Conservation (phyloP, 2,888 invertebrate genomes). For the Venustoraphidia nigricollis region DNA sequence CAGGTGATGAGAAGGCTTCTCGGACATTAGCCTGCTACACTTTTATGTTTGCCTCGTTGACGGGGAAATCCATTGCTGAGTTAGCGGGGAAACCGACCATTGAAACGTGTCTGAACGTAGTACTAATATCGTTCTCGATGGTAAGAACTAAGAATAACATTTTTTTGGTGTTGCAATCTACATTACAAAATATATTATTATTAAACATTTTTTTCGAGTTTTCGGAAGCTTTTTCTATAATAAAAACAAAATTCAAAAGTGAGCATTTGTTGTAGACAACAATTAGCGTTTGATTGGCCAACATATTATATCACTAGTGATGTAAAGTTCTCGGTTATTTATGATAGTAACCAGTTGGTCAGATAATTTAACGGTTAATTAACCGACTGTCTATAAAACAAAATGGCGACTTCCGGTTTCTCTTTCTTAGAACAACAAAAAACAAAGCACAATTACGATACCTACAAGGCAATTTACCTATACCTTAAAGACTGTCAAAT, state of each 20-base stretch:
- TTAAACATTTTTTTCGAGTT: background rate
- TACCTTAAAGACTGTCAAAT: too few species aligned
- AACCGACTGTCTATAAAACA: too few species aligned
- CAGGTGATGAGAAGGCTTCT: constrained; percentile 68
- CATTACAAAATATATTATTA: background rate
- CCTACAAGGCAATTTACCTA: too few species aligned
- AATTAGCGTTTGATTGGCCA: background rate
- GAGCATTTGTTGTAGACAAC: background rate
- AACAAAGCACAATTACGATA: too few species aligned
- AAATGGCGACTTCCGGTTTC: too few species aligned
- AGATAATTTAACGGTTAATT: too few species aligned
- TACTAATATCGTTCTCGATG: constrained; percentile 66
- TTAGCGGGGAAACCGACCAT: constrained; percentile 80
- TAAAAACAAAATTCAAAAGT: constrained; percentile 1
- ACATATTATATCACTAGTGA: too few species aligned
- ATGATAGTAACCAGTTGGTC: too few species aligned
- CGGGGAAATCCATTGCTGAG: constrained; percentile 60
- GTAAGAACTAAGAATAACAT: constrained; percentile 25
- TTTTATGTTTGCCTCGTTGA: constrained; percentile 48
- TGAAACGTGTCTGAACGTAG: constrained; percentile 75
- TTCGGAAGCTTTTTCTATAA: background rate
- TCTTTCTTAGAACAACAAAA: too few species aligned
- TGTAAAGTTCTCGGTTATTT: too few species aligned
- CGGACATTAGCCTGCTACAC: constrained; percentile 61
- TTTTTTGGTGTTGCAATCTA: too few species aligned